Evolutionary conservation across 2,113 vertebrate species (phyloP), one percentile per base, ranked within the genome.

Genomic region (Etheostoma spectabile): DNA sequence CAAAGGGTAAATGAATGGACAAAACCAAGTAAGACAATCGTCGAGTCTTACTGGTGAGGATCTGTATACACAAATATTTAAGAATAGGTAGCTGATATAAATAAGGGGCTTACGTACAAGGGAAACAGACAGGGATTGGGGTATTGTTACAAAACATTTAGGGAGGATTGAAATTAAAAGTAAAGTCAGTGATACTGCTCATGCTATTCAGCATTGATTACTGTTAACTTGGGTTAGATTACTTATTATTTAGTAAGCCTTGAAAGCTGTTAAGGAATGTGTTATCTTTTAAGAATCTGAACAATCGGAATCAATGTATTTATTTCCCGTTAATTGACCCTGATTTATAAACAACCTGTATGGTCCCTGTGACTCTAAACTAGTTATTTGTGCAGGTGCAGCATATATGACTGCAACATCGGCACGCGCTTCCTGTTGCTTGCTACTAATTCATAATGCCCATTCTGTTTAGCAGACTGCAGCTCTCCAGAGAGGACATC

Each of bases 131-230:
- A 19, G 13, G 12, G 45, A 0, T 35, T 33, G 30, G 22, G 33
- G 57, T 63, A 63, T 24, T 49, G 56, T 68, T 80, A 52, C 55
- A 65, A 51, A 68, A 64, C 24, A 63, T 77, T 55, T 68, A 35
- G n/a, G 8, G 0, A 62, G 33, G 57, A 55, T 24, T 72, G n/a
- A 74, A 52, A 79, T 86, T 49, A 82, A 67, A 79, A 11, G 27
- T 64, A 10, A 85, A 74, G 95, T 97, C 96, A 96, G 96, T 96
- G 96, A 96, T 97, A 93, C 96, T 97, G 97, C 96, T 97, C 94
- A 86, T 90, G 80, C 89, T 83, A 88, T 83, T 91, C 67, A 2
- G 77, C 67, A 46, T 16, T 0, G 15, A 78, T 74, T 49, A 59
- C 30, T 4, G 8, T n/a, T 46, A 38, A 8, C 30, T 51, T 63